Evolutionary conservation across 1,140 invertebrate genomes (phyloP), one percentile per base, ranked within the genome.

Genomic region (Drosophila varians): DNA sequence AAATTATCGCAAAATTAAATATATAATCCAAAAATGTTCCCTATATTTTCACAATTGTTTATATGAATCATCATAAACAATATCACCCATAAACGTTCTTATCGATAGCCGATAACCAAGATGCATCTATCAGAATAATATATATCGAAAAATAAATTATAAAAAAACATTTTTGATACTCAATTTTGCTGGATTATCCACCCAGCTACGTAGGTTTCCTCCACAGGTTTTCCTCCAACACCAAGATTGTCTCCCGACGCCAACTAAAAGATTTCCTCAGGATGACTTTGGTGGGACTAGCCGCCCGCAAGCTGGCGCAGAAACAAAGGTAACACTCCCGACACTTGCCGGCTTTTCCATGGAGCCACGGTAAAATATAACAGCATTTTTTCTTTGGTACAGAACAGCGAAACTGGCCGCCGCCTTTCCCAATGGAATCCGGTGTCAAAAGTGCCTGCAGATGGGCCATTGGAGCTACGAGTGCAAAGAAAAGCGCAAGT

Each of bases 401-500:
- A 94, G 93, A 61, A 91, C 93, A 68, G 92, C 92, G 18, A 92
- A 93, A 4, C 77, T 93, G 57, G 92, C 93, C 3, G 92, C 92
- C 7, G 93, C 94, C 4, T 94, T 93, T 90, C 94, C 94, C 5
- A 93, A 95, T 90, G 94, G 93, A 38, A 93, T 96, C 60, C 93
- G 95, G 40, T 98, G 97, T 90, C 97, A 98, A 88, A 98, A 98
- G 92, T 98, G 97, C 90, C 92, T 98, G 36, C 95, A 98, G 91
- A 94, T 94, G 79, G 97, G 97, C 0, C 97, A 98, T 89, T 98
- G 96, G 96, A 97, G 96, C 52, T 98, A 96, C 75, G 96, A 98
- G 91, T 98, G 97, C 89, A 96, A 94, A 72, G 96, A 94, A 68
- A 97, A 98, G 92, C 92, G 96, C 42, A 98, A 98, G 92, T 96